These are phyloP conservation scores for Acanthoscelides obtectus DNA, from an alignment of 2,888 invertebrate species.

Conservation along the genomic window DNA sequence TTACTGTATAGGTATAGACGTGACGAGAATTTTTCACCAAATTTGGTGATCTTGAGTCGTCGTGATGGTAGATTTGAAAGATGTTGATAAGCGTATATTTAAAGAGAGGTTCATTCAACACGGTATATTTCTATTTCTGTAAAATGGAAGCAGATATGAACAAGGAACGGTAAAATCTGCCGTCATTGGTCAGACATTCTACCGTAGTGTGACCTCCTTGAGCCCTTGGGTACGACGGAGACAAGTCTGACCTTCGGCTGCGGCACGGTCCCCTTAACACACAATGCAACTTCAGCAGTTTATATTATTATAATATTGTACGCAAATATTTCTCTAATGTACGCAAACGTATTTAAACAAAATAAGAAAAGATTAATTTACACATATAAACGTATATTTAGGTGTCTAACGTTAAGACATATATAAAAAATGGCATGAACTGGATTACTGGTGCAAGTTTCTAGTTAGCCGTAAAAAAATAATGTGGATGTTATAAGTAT, in stretches of 20 bases:
- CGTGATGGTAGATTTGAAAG: no score
- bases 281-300: background rate
- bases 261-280: background rate
- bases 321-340: background rate
- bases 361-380: background rate
- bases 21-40: no score
- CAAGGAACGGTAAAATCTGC: background rate
- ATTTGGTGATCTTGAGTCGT: no score
- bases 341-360: background rate
- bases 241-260: slow-evolving; percentile 22
- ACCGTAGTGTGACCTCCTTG: slow-evolving; percentile 26
- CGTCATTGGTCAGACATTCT: slow-evolving; percentile 3
- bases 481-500: background rate
- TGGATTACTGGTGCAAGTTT: background rate
- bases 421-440: background rate
- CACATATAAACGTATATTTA: background rate
- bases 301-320: background rate
- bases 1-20: no score
- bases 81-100: no score
- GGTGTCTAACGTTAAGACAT: background rate
- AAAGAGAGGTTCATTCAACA: no score
- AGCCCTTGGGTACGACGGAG: slow-evolving; percentile 30
- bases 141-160: background rate
- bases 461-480: background rate
- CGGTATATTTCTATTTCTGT: no score